Evolutionary conservation across 2,113 vertebrate genomes (phyloP).

Genomic region (Melierax canorus): DNA sequence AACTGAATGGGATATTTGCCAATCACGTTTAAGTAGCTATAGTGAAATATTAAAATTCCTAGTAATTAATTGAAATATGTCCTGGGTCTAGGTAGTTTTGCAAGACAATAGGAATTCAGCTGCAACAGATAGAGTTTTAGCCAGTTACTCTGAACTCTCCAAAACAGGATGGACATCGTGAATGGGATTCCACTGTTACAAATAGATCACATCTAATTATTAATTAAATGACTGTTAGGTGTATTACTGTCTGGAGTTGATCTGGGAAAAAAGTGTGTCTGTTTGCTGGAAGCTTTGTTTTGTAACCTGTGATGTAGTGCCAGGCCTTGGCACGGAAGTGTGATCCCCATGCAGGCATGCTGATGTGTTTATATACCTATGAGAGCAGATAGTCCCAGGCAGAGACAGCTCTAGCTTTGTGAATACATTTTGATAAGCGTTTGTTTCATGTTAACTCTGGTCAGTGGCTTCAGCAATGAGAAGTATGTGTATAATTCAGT

Average conservation of each 20-base stretch:
- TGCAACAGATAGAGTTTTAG: background rate
- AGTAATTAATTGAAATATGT: background rate
- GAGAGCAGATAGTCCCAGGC: background rate
- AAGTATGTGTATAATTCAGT: background rate
- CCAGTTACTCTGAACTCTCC: background rate
- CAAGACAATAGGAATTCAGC: background rate
- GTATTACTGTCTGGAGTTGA: background rate
- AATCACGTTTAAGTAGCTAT: background rate
- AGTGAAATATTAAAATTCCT: background rate
- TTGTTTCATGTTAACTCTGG: slow-evolving; percentile 18
- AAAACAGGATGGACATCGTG: background rate
- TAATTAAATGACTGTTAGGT: background rate
- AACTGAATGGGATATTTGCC: background rate
- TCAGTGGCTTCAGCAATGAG: background rate
- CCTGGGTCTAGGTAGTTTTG: background rate
- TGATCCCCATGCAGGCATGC: background rate
- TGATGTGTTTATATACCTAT: slow-evolving; percentile 29
- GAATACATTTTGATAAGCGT: slow-evolving; percentile 20
- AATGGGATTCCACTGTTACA: background rate
- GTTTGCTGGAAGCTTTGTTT: slow-evolving; percentile 26
- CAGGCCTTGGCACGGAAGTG: background rate
- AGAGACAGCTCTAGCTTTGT: background rate
- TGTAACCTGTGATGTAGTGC: slow-evolving; percentile 22
- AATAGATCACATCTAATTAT: background rate
- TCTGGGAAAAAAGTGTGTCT: background rate